Evolutionary conservation across 1,140 invertebrate genomes (phyloP).

Genomic region (Trigoniulus corallinus): DNA sequence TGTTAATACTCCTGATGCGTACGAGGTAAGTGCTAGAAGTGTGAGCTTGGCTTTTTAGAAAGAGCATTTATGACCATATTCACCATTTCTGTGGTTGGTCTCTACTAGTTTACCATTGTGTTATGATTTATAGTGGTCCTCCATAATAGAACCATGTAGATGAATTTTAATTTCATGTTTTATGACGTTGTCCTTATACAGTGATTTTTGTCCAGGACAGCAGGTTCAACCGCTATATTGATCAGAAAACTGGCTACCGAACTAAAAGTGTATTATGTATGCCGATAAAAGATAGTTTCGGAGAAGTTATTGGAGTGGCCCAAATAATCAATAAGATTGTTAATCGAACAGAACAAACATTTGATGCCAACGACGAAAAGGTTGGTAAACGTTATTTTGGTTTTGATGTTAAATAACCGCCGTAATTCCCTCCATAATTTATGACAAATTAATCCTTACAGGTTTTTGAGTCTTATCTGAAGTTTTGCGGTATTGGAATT

Average conservation of each 20-base stretch:
- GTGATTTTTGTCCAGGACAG: conserved; percentile 60
- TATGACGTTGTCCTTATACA: too few species aligned
- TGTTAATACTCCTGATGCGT: conserved; percentile 89
- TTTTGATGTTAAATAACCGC: conserved; percentile 81
- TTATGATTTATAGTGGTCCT: too few species aligned
- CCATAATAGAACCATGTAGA: too few species aligned
- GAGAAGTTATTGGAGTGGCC: conserved; percentile 88
- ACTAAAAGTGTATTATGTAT: conserved; percentile 83
- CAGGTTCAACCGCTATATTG: conserved; percentile 83
- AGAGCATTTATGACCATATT: too few species aligned
- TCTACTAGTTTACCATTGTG: too few species aligned
- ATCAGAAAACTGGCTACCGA: conserved; percentile 78
- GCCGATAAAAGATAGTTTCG: conserved; percentile 86
- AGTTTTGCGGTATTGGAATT: conserved; percentile 89
- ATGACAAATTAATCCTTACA: conserved; percentile 50
- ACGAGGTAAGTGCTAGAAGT: conserved; percentile 69
- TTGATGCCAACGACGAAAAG: conserved; percentile 11
- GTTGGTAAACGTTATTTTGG: conserved; percentile 4
- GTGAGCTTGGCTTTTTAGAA: too few species aligned
- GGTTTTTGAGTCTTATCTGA: conserved; percentile 78
- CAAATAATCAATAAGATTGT: conserved; percentile 44
- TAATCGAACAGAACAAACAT: conserved; percentile 18
- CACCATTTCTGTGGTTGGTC: too few species aligned
- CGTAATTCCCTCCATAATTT: conserved; percentile 51
- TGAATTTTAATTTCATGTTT: too few species aligned